Evolutionary conservation across 2,113 vertebrate species (phyloP).

Genomic region (Erythrolamprus reginae): DNA sequence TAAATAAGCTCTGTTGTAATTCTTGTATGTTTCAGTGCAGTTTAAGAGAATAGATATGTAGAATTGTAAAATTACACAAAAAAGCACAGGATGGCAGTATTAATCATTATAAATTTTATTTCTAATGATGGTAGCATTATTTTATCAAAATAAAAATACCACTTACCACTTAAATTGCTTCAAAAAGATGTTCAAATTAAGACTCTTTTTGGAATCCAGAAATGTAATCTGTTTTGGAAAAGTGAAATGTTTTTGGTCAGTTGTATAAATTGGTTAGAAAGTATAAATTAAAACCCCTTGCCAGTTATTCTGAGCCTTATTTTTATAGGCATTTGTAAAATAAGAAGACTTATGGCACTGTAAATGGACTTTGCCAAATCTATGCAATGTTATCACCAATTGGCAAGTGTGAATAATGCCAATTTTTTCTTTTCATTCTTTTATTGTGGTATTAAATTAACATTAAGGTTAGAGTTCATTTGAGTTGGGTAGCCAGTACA

Average conservation of each 20-base stretch:
- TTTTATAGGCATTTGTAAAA: neutral
- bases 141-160: neutral
- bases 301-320: neutral
- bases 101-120: neutral
- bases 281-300: neutral
- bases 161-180: slow-evolving; percentile 96
- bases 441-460: neutral
- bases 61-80: neutral
- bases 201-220: slow-evolving; percentile 92
- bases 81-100: neutral
- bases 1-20: neutral
- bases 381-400: neutral
- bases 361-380: neutral
- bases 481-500: neutral
- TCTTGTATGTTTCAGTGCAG: neutral
- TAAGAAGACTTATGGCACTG: neutral
- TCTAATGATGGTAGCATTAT: neutral
- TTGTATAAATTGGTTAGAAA: neutral
- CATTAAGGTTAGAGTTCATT: neutral
- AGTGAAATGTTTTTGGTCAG: slow-evolving; percentile 33
- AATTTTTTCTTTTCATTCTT: neutral
- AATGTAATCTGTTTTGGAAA: slow-evolving; percentile 85
- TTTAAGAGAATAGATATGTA: neutral
- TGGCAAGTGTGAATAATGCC: neutral
- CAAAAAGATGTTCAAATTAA: slow-evolving; percentile 97